Evolutionary conservation across 2,113 vertebrate species (phyloP), one percentile per base, ranked within the genome.

Genomic region (Varanus komodoensis): DNA sequence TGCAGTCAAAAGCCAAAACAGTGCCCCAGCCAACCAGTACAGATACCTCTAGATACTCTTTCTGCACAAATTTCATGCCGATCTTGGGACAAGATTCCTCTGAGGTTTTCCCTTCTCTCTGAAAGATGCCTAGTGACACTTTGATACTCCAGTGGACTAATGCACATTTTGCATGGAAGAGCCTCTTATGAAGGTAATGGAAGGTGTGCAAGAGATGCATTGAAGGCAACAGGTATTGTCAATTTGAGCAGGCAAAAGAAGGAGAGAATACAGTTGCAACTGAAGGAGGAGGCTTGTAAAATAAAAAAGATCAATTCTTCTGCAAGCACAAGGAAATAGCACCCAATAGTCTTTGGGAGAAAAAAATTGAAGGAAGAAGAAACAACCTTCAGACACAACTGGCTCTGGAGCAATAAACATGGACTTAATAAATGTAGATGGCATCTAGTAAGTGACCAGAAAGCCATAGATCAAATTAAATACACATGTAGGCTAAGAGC

Each of bases 381-480:
- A 52, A 52, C 21, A 32, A 29, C 12, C 4, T 21, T 34, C 25
- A 67, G 64, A 19, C 74, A 75, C n/a, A 75, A 38, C 4, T 29
- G 52, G 57, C 6, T 27, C 21, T 2, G 71, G 9, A 75, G 52
- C 19, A 21, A 23, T 61, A 68, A 84, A 68, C 23, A 68, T 1
- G 29, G 29, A 67, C 61, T 15, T 82, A 57, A 82, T 64, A 1
- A 82, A 61, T 68, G 61, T 29, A 84, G 34, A 1, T 73, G 29
- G 5, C 32, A 73, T 74, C 32, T 57, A 75, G 21, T 34, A 21
- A 3, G 19, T 9, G 8, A 57, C 32, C 23, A 23, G 19, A 15
- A 75, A 75, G 57, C 52, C 75, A n/a, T n/a, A 68, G 17, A 68
- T 69, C 29, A n/a, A 88, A 80, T 17, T 67, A 67, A 88, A 89